Evolutionary conservation across 1,140 invertebrate species (phyloP).

Genomic region (Drosophila mojavensis): DNA sequence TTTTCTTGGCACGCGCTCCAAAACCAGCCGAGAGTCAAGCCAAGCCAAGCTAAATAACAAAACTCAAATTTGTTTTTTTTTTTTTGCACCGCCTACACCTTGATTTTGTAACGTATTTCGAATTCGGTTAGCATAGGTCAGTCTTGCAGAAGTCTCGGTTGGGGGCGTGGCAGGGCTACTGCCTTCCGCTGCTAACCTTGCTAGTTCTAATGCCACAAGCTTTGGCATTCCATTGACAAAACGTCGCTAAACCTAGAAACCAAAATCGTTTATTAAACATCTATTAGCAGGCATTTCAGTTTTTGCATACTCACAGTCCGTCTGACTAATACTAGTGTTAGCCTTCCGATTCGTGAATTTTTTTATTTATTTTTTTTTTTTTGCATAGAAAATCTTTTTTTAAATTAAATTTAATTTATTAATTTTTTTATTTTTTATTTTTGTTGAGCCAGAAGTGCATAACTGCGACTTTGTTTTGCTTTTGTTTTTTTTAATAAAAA

Average conservation of each 20-base stretch:
- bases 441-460: slow-evolving; percentile 23
- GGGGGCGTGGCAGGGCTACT: slow-evolving; percentile 3
- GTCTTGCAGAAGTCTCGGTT: slow-evolving; percentile 16
- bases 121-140: slow-evolving; percentile 73
- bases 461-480: slow-evolving; percentile 1
- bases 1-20: slow-evolving; percentile 78
- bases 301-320: slow-evolving; percentile 50
- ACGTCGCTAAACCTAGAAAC: slow-evolving; percentile 39
- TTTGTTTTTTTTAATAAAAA: background rate
- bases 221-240: slow-evolving; percentile 47
- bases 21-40: slow-evolving; percentile 12
- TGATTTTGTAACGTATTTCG: slow-evolving; percentile 69
- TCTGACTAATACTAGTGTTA: slow-evolving; percentile 7
- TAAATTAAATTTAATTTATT: slow-evolving; percentile 6
- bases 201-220: slow-evolving; percentile 60
- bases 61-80: no score
- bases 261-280: slow-evolving; percentile 50
- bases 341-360: slow-evolving; percentile 31
- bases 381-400: slow-evolving; percentile 6
- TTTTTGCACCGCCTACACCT: slow-evolving; percentile 28
- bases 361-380: slow-evolving; percentile 25
- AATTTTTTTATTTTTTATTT: slow-evolving; percentile 7
- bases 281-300: slow-evolving; percentile 37
- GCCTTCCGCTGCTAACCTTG: slow-evolving; percentile 62
- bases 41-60: background rate